These are phyloP conservation scores for Colaptes auratus DNA, from an alignment of 2,113 vertebrate species.

Conservation along the genomic window DNA sequence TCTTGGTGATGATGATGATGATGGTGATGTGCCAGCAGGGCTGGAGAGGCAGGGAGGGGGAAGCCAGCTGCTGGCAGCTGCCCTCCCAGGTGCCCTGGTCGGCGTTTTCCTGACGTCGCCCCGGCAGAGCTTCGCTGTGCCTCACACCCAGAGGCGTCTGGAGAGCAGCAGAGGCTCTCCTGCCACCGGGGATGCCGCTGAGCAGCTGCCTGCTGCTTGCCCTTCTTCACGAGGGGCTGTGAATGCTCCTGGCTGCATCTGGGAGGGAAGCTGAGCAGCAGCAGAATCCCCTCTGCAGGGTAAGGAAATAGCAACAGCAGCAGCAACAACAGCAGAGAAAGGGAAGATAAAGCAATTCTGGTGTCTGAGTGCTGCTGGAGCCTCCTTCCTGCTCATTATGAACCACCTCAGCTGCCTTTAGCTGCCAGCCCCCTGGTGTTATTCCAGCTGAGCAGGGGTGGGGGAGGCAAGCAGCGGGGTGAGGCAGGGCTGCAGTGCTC, in stretches of 20 bases:
- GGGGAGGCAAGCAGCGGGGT: constrained; percentile 67
- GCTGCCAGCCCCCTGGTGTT: constrained; percentile 61
- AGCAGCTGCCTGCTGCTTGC: background rate
- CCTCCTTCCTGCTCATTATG: constrained; percentile 65
- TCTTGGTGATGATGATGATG: too few relatives aligned
- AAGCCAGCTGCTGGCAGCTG: background rate
- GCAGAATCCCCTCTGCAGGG: constrained; percentile 29
- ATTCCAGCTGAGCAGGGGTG: constrained; percentile 70
- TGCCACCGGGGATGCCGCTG: background rate
- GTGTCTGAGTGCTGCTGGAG: background rate
- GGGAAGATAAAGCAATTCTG: constrained; percentile 23
- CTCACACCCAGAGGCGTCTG: fast-evolving
- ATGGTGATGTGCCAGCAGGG: too few relatives aligned
- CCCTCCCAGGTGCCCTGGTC: background rate
- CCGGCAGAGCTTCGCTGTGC: fast-evolving
- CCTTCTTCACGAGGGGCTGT: fast-evolving
- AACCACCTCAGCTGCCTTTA: constrained; percentile 70
- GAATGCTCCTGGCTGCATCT: background rate
- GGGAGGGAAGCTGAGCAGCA: background rate
- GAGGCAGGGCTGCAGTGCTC: constrained; percentile 69
- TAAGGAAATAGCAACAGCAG: background rate
- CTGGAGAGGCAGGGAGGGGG: too few relatives aligned
- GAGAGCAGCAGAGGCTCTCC: background rate
- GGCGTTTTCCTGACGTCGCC: background rate
- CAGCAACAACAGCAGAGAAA: background rate